Evolutionary conservation across 2,888 invertebrate genomes (phyloP).

Genomic region (Oscheius myriophilus): DNA sequence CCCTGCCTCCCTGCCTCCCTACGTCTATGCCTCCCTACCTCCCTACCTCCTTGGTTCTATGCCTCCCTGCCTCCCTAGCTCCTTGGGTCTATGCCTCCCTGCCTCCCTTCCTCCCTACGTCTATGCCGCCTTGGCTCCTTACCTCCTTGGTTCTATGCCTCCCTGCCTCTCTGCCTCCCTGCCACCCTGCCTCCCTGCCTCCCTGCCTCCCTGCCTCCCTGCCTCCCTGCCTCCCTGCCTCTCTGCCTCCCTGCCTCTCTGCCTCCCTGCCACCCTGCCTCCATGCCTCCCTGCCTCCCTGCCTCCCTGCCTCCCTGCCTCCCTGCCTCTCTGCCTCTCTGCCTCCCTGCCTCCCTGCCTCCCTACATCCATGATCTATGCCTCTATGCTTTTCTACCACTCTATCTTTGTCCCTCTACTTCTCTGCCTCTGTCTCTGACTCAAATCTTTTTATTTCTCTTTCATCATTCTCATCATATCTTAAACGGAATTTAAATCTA

Average conservation of each 20-base stretch:
- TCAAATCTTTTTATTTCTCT: not conserved
- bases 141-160: slow-evolving; percentile 2
- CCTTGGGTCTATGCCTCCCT: no score
- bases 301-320: slow-evolving; percentile 3
- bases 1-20: not conserved
- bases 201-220: not conserved
- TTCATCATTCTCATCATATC: not conserved
- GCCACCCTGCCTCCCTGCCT: not conserved
- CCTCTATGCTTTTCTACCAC: not conserved
- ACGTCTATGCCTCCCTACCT: no score
- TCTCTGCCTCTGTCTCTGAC: not conserved
- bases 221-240: slow-evolving; percentile 4
- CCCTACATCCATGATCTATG: not conserved
- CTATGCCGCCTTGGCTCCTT: no score
- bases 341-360: slow-evolving; percentile 4
- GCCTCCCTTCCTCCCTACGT: no score
- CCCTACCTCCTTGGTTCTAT: no score
- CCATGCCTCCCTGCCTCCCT: not conserved
- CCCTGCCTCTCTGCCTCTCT: not conserved
- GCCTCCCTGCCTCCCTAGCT: no score
- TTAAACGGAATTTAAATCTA: not conserved
- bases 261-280: not conserved
- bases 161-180: slow-evolving; percentile 4
- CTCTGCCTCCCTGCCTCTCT: not conserved
- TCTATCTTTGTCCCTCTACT: slow-evolving; percentile 13